Evolutionary conservation across 1,140 invertebrate genomes (phyloP).

Genomic region (Bombus difficillimus): DNA sequence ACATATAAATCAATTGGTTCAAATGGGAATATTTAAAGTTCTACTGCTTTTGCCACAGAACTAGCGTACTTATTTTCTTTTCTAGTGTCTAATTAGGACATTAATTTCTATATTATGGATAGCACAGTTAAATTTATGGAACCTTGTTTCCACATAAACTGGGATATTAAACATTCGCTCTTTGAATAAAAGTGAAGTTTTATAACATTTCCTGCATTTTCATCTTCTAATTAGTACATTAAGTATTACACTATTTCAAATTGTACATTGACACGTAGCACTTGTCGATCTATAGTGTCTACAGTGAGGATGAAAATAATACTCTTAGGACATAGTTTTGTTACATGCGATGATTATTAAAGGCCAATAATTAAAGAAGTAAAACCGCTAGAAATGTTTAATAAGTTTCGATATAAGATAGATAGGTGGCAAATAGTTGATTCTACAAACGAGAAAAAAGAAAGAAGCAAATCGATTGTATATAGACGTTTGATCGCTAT

Average conservation of each 20-base stretch:
- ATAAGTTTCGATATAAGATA: not conserved
- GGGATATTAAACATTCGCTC: too few relatives aligned
- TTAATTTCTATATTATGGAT: not conserved
- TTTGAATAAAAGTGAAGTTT: not conserved
- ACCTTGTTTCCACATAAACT: not conserved
- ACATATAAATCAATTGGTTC: not conserved
- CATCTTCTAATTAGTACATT: not conserved
- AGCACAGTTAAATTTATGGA: not conserved
- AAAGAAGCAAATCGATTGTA: not conserved
- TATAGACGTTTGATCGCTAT: slow-evolving; percentile 11
- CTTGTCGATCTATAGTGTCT: not conserved
- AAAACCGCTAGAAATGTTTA: not conserved
- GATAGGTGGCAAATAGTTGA: not conserved
- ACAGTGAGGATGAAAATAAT: not conserved
- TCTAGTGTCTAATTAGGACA: not conserved
- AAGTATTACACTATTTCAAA: too few relatives aligned
- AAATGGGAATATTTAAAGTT: too few relatives aligned
- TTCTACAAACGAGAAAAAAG: not conserved
- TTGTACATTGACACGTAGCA: too few relatives aligned
- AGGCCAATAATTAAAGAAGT: not conserved
- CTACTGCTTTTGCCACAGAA: not conserved
- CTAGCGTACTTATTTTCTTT: not conserved
- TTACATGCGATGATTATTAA: too few relatives aligned
- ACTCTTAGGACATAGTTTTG: not conserved
- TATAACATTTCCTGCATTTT: not conserved